Conservation (phyloP, 1,140 invertebrate species). For the Goniozus legneri region DNA sequence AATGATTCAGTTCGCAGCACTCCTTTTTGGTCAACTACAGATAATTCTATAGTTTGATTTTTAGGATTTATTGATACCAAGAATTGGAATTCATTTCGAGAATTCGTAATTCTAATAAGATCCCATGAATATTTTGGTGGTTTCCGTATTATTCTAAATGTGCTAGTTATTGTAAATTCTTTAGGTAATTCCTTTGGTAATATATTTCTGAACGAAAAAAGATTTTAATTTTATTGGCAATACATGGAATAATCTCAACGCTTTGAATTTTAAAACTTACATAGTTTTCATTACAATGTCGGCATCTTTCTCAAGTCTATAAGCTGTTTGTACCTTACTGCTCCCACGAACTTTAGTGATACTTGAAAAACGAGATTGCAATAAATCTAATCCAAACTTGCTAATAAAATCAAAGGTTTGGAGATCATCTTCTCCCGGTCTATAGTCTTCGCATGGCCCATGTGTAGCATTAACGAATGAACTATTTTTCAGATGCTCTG, state of each 20-base stretch:
- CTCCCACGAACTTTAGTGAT: conserved; percentile 70
- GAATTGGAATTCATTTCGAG: conserved; percentile 63
- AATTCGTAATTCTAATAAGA: conserved; percentile 64
- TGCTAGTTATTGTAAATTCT: conserved; percentile 70
- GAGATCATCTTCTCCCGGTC: conserved; percentile 71
- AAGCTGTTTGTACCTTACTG: conserved; percentile 72
- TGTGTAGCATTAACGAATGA: not conserved
- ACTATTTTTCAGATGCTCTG: not conserved
- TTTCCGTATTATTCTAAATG: conserved; percentile 61
- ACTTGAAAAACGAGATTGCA: conserved; percentile 60
- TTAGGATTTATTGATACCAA: conserved; percentile 66
- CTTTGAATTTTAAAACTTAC: conserved; percentile 44
- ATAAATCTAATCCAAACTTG: conserved; percentile 66
- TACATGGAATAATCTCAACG: too few relatives aligned
- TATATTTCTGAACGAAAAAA: conserved; percentile 53
- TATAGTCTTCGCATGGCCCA: conserved; percentile 62
- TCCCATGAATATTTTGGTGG: conserved; percentile 66
- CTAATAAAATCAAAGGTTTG: conserved; percentile 77
- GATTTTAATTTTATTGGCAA: not conserved
- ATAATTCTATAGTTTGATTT: conserved; percentile 62
- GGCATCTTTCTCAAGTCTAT: conserved; percentile 66
- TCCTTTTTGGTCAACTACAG: conserved; percentile 59
- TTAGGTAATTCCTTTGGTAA: conserved; percentile 68
- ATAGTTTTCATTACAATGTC: conserved; percentile 68
- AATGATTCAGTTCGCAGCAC: conserved; percentile 62